Evolutionary conservation across 2,113 vertebrate genomes (phyloP).

Genomic region (Anoplopoma fimbria): DNA sequence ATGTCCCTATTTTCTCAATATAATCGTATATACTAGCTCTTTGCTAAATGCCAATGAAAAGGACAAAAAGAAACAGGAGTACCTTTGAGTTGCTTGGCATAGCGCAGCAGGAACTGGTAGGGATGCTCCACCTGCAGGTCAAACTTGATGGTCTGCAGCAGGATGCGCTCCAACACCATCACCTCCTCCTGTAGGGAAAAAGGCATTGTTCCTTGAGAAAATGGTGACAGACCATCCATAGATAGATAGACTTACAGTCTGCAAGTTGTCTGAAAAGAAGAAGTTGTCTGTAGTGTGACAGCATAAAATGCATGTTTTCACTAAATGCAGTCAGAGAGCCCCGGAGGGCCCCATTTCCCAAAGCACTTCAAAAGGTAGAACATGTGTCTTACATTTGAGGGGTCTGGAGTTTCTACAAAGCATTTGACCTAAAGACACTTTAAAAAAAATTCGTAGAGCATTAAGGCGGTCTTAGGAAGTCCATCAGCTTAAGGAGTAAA

Average conservation of each 20-base stretch:
- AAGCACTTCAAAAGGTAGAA: background rate
- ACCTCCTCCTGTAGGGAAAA: constrained; percentile 88
- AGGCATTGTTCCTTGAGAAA: background rate
- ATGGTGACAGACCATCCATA: background rate
- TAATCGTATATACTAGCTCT: background rate
- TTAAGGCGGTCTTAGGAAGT: background rate
- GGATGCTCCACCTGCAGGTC: constrained; percentile 98
- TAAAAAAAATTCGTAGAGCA: background rate
- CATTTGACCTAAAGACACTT: background rate
- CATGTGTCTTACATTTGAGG: background rate
- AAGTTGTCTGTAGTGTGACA: background rate
- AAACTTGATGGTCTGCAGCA: constrained; percentile 98
- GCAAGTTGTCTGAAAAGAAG: background rate
- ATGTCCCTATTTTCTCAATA: background rate
- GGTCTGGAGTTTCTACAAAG: background rate
- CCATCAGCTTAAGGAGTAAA: background rate
- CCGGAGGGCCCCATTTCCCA: background rate
- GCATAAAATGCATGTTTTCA: background rate
- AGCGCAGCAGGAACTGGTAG: constrained; percentile 93
- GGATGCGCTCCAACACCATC: constrained; percentile 96
- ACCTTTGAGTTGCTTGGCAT: constrained; percentile 87
- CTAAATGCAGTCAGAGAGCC: background rate
- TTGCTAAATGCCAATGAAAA: background rate
- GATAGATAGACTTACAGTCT: background rate
- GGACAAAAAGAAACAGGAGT: constrained; percentile 45